Base-by-base conservation (phyloP, 1,140 invertebrate species). In the Babylonia areolata region DNA sequence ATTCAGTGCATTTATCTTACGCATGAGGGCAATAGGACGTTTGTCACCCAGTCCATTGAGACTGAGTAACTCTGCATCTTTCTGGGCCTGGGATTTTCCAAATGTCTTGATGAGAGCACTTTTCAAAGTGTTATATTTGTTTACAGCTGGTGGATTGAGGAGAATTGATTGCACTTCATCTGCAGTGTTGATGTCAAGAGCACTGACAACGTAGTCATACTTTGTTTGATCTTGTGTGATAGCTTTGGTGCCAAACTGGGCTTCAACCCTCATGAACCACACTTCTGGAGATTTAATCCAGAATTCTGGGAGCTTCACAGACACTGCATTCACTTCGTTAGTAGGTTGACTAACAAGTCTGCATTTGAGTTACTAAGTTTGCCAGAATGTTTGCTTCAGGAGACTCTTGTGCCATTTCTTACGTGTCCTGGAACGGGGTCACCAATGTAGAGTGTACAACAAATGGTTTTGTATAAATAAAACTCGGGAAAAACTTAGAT, bases 171-270 rank as follows among this genome's bases (percentile, higher is more conserved):
- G 31, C 73, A 75, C 37, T 75, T 75, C 73, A 17, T 33, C 73
- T 37, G 73, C 33, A 23, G 73, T 75, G 23, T 75, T 75, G 31
- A 75, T 35, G 28, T 75, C 15, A 35, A 75, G 73, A 5, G 33
- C 12, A 39, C 73, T 75, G 73, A 75, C 73, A 23, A 75, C 73
- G 23, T 75, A 75, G 73, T 75, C 73, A 35, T 75, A 75, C 37
- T 75, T 75, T 12, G 73, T 35, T 75, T 75, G 73, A 23, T 75
- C 73, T 35, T 75, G 73, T 11, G 31, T 75, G 33, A 75, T 75
- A 9, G 3, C 33, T 35, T 35, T 75, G n/a, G 31, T 78, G 5
- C n/a, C 33, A 20, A 37, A 78, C 75, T 39, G 35, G 31, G 35
- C 40, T 78, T 12, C 35, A 15, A 39, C 75, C 23, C 75, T 12